Evolutionary conservation across 2,888 invertebrate species (phyloP), one percentile per base, ranked within the genome.

Genomic region (Acrocera orbiculus): DNA sequence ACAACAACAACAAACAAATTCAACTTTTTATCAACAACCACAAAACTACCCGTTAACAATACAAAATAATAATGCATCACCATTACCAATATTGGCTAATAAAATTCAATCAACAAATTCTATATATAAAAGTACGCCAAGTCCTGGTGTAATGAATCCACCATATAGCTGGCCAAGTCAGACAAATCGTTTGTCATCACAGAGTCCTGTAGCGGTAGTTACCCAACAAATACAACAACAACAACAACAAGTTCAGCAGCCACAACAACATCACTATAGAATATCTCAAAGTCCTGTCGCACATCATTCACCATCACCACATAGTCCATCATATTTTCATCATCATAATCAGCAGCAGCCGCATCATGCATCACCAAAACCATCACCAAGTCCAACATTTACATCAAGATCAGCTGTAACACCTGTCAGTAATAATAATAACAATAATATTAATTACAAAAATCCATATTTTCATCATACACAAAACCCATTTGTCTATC

Each of bases 141-240:
- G 34, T 26, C 35, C 40, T 7, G 34, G 37, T 3, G 20, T 28
- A 9, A 45, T 45, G 43, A 42, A 45, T 40, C 43, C 44, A 9
- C 45, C 45, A 3, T 40, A 39, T 24, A 38, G 38, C 16, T 45
- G 45, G 45, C 42, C 42, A 4, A 37, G 38, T 25, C 40, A 38
- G 27, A 15, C 37, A n/a, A 35, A 30, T 16, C 24, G 19, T 11
- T 30, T 40, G 11, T 26, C 35, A 10, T 27, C 37, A 14, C 37
- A 36, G 9, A 39, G 37, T 35, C 37, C 39, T n/a, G 38, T 37
- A 10, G 30, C 38, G 7, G 40, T 41, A 9, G 11, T 13, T 17
- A 23, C 34, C 5, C 39, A 35, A 8, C 38, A 38, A 13, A 33
- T n/a, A n/a, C n/a, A n/a, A n/a, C n/a, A n/a, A n/a, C n/a, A n/a